Percentiles rank a stretch among this genome's conserved stretches.
These are phyloP conservation scores for Elysia crispata DNA, from an alignment of 2,888 invertebrate species.

Conservation along the genomic window DNA sequence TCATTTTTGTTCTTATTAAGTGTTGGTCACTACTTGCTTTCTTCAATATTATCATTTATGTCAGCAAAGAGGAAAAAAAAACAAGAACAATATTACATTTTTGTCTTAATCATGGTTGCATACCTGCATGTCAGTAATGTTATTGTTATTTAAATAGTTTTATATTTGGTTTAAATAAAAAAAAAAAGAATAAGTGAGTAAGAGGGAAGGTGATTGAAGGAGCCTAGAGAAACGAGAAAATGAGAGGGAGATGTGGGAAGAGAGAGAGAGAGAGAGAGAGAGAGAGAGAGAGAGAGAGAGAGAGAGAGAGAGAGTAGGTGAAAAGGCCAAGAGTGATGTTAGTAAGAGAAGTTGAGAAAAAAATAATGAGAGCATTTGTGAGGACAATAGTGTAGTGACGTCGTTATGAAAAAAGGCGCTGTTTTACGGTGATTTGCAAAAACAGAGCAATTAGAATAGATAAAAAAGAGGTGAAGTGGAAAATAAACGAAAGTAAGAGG, in stretches of 20 bases:
- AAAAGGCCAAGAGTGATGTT: not conserved
- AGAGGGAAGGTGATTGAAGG: not conserved
- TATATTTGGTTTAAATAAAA: not conserved
- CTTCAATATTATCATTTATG: no score
- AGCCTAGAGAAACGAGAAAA: no score
- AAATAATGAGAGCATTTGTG: conserved; percentile 7
- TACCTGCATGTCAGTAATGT: no score
- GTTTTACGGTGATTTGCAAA: not conserved
- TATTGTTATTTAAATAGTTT: no score
- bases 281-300: conserved; percentile 3
- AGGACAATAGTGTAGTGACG: no score
- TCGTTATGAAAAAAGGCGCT: not conserved
- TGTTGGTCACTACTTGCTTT: no score
- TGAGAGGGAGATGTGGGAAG: not conserved
- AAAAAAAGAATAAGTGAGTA: conserved; percentile 3
- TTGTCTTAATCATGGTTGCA: no score
- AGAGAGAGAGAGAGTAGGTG: not conserved
- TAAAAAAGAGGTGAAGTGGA: not conserved
- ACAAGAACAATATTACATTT: no score
- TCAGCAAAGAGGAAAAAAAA: no score
- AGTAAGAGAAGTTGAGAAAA: conserved; percentile 1
- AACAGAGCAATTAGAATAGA: not conserved
- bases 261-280: not conserved
- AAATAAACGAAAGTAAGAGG: not conserved
- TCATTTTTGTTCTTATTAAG: no score